Evolutionary conservation across 2,888 invertebrate species (phyloP).

Genomic region (Nephrocerus scutellatus): DNA sequence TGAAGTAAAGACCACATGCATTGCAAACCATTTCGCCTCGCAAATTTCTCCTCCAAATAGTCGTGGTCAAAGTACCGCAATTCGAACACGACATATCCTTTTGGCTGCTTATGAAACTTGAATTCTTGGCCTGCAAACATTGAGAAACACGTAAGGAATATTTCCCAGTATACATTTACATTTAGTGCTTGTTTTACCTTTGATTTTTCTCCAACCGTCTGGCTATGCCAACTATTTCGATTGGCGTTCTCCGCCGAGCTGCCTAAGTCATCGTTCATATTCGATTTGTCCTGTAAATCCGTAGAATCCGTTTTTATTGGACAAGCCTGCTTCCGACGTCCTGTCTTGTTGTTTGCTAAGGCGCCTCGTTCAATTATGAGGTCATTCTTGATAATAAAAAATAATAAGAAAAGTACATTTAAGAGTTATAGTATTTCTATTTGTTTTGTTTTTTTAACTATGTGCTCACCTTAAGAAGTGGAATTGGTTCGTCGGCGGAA

Average conservation of each 20-base stretch:
- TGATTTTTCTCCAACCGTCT: constrained; percentile 11
- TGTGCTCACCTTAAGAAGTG: constrained; percentile 4
- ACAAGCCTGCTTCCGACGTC: constrained; percentile 78
- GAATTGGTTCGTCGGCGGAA: constrained; percentile 2
- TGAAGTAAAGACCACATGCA: constrained; percentile 96
- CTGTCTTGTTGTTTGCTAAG: no score
- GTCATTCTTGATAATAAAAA: no score
- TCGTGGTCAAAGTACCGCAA: constrained; percentile 95
- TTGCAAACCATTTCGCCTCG: constrained; percentile 98
- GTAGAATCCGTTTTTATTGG: constrained; percentile 52
- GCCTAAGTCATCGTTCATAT: no score
- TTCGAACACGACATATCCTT: constrained; percentile 87
- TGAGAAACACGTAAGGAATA: constrained; percentile 2
- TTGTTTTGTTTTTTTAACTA: not conserved
- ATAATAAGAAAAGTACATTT: no score
- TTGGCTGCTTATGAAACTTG: constrained; percentile 31
- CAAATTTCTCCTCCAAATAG: constrained; percentile 93
- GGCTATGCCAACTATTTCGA: constrained; percentile 12
- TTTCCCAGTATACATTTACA: constrained; percentile 1
- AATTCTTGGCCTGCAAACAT: constrained; percentile 21
- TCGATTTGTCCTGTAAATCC: no score
- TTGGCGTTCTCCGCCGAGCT: constrained; percentile 15
- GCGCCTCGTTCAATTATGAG: no score
- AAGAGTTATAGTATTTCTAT: no score
- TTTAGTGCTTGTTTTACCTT: no score